Evolutionary conservation across 1,140 invertebrate species (phyloP), one percentile per base, ranked within the genome.

Genomic region (Macrosteles quadrilineatus): DNA sequence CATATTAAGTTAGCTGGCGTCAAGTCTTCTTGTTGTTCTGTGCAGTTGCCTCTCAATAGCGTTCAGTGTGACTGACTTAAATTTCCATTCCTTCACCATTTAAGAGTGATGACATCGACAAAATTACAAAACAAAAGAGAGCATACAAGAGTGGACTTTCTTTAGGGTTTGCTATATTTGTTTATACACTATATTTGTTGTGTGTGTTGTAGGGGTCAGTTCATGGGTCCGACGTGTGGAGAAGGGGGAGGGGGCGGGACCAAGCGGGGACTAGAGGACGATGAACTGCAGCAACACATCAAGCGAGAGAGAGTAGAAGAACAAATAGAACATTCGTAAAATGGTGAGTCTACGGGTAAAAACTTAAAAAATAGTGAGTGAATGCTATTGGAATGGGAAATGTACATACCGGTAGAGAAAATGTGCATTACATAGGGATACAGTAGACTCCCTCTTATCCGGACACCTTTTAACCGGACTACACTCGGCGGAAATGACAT

Each of bases 301-400:
- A 30, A 63, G n/a, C 40, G 62, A 47, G 29, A 69, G 40, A 31
- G 53, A 9, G 14, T 59, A 63, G 68, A 69, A 47, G 68, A 69
- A 27, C 25, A 69, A 50, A 25, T 69, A 45, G 68, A 69, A 50
- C 68, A 69, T 50, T 69, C 68, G 55, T 69, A 69, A 69, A 63
- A 27, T 64, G 67, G 63, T 66, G n/a, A 66, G 36, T 25, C 4
- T 36, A 36, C 32, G 32, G 4, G n/a, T n/a, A n/a, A n/a, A n/a
- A n/a, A n/a, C n/a, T n/a, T n/a, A n/a, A n/a, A n/a, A n/a, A n/a
- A n/a, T n/a, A n/a, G n/a, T 6, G 6, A 6, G 47, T 40, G 36
- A 6, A 6, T 40, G 36, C 36, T 40, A 9, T 40, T 9, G 6
- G 17, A 17, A 6, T 40, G 17, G 3, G 4, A 19, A 9, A 19